These are phyloP conservation scores for Oceanodroma tethys DNA, from an alignment of 2,113 vertebrate genomes.

Conservation along the genomic window DNA sequence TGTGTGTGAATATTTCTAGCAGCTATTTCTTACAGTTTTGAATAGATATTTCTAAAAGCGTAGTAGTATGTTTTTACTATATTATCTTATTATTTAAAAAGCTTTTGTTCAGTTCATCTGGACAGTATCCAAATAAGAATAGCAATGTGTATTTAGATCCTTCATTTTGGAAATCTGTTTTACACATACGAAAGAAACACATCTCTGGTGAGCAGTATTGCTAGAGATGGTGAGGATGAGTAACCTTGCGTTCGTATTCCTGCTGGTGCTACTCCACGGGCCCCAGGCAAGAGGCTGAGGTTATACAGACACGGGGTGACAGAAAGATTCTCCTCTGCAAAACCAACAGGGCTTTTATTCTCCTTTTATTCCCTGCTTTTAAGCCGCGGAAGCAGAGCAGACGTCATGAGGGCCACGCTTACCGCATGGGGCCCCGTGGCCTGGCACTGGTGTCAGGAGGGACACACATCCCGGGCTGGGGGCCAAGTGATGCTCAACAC, in stretches of 20 bases:
- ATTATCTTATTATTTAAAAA: background rate
- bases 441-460: background rate
- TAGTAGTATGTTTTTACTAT: background rate
- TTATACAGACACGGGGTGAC: background rate
- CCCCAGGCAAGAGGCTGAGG: background rate
- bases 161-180: background rate
- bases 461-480: background rate
- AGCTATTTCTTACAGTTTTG: background rate
- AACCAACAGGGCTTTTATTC: background rate
- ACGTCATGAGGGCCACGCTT: background rate
- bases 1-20: background rate
- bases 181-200: background rate
- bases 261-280: background rate
- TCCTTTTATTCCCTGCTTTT: background rate
- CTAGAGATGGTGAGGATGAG: background rate
- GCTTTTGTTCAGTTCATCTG: background rate
- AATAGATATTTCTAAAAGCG: background rate
- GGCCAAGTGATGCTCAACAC: background rate
- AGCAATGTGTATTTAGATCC: background rate
- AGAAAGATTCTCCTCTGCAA: background rate
- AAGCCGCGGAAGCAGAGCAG: background rate
- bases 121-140: background rate
- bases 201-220: background rate
- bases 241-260: background rate
- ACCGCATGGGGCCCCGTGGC: accelerated